Conservation (phyloP, 2,888 invertebrate species). For the Hirtodrosophila alboralis region DNA sequence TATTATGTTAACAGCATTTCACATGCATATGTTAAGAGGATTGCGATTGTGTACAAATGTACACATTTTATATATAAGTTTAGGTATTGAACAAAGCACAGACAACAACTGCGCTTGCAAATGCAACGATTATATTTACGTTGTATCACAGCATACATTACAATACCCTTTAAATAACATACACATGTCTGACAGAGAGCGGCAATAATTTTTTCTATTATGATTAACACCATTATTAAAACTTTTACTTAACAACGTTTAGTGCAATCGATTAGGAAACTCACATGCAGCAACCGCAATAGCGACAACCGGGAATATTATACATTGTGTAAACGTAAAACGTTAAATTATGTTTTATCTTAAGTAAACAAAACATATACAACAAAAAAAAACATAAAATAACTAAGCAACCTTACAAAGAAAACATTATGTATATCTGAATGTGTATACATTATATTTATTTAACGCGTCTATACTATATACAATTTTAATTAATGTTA, state of each 20-base stretch:
- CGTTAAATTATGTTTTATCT: conserved; percentile 39
- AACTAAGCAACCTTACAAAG: background rate
- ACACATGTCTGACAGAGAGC: conserved; percentile 9
- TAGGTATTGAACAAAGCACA: conserved; percentile 25
- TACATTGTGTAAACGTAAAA: conserved; percentile 35
- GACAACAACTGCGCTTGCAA: conserved; percentile 33
- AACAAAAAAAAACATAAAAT: conserved; percentile 12
- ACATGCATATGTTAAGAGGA: conserved; percentile 13
- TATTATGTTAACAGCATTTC: conserved; percentile 17
- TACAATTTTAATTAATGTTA: conserved; percentile 33
- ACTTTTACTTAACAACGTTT: conserved; percentile 30
- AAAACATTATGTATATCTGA: conserved; percentile 14
- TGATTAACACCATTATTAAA: conserved; percentile 6
- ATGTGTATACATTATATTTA: conserved; percentile 23
- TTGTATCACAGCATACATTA: conserved; percentile 25
- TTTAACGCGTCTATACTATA: conserved; percentile 27
- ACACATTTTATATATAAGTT: conserved; percentile 17
- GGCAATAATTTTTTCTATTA: conserved; percentile 7
- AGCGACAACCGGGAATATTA: conserved; percentile 24
- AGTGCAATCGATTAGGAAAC: conserved; percentile 42
- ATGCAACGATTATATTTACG: conserved; percentile 30
- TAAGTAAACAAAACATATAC: conserved; percentile 21
- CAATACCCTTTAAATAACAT: conserved; percentile 27
- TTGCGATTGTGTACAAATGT: conserved; percentile 15
- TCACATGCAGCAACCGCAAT: conserved; percentile 21